These are phyloP conservation scores for Drosophila peninsularis DNA, from an alignment of 2,888 invertebrate species.

Conservation along the genomic window DNA sequence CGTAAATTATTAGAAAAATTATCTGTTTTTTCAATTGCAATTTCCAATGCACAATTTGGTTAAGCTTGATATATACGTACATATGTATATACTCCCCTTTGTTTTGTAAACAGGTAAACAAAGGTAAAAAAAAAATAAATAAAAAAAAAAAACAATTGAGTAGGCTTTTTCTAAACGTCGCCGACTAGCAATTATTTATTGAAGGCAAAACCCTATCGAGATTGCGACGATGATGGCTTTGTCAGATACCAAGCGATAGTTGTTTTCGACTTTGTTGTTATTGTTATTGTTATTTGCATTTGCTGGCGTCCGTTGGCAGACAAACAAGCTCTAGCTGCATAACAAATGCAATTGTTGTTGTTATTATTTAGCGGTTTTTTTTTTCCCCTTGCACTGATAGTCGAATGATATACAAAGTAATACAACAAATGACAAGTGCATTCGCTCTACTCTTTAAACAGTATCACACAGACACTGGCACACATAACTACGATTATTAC, in stretches of 20 bases:
- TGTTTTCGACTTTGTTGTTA: constrained; percentile 6
- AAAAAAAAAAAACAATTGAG: no score
- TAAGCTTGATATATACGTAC: no score
- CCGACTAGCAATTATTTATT: not conserved
- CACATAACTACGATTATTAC: no score
- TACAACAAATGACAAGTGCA: constrained; percentile 41
- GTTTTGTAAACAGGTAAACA: not conserved
- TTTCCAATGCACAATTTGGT: no score
- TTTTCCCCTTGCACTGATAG: constrained; percentile 29
- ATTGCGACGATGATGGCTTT: not conserved
- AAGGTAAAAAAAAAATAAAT: not conserved
- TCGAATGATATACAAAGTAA: constrained; percentile 50
- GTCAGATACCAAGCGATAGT: constrained; percentile 1
- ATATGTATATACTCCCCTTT: not conserved
- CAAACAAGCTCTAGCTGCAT: constrained; percentile 32
- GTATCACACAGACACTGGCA: constrained; percentile 2
- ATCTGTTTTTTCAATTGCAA: not conserved
- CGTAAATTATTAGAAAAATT: not conserved
- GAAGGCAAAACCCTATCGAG: constrained; percentile 14
- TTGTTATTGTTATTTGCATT: constrained; percentile 16
- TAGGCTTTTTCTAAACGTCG: not conserved
- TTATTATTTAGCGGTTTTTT: constrained; percentile 16
- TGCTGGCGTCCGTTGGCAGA: constrained; percentile 23
- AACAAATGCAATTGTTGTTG: constrained; percentile 28
- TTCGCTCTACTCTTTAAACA: constrained; percentile 23